Evolutionary conservation across 2,113 vertebrate species (phyloP), one percentile per base, ranked within the genome.

Genomic region (Balaeniceps rex): DNA sequence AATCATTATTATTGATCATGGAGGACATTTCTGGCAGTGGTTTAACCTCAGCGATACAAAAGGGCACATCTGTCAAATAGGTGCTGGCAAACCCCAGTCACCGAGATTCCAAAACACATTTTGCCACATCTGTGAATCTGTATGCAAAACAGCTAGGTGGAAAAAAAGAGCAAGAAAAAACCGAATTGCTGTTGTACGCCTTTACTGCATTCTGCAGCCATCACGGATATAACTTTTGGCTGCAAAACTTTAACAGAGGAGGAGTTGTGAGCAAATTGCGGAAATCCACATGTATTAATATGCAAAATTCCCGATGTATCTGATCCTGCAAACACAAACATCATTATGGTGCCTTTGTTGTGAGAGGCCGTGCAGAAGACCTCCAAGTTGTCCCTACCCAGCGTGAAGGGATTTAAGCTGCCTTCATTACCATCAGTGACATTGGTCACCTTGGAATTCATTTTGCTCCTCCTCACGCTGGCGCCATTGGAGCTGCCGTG

Each of bases 11-110:
- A 93, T 63, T 38, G 36, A 85, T 87, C 2, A 4, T 6, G n/a
- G 79, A 93, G 81, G 87, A 83, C 93, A 70, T 83, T 94, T 82
- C 88, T 94, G 81, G 95, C 94, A 92, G 88, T 5, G n/a, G 38
- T 83, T 94, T 83, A 77, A 77, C 83, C 91, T 82, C 93, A 87
- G 70, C 7, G 3, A 51, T 58, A 85, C 49, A 91, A 49, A 93
- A 91, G 94, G 93, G 83, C 83, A 94, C 58, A 2, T 58, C 94
- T 93, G 83, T 94, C 74, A 93, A 82, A 76, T 19, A 28, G 23
- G 34, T 18, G 74, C 19, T 97, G 97, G 78, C 95, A 96, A 87
- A 80, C 29, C 31, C 85, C 75, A 46, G 63, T 55, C 54, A 9
- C 24, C 0, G 0, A 44, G 58, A 42, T 66, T 95, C 78, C 89